Percentiles rank a stretch among this genome's conserved stretches.
phyloP scores from a whole-genome alignment of 2,888 invertebrate species.

The Cyclophora albipunctata region DNA sequence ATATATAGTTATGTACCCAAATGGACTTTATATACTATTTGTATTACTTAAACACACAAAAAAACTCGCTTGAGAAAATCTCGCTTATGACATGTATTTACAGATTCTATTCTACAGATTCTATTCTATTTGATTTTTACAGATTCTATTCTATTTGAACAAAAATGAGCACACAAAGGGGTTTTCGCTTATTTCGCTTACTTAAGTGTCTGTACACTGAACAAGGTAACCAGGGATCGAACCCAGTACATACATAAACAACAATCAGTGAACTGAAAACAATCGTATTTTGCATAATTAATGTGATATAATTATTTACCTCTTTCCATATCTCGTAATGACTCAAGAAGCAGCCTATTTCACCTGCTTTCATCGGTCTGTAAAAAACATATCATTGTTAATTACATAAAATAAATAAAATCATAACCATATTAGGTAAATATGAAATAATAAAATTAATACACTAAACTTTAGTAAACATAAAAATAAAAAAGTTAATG shows the following conservation, averaged over 20 bases:
- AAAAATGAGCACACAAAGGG: no score
- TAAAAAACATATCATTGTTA: constrained; percentile 34
- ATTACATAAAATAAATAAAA: no score
- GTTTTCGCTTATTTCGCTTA: no score
- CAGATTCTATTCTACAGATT: no score
- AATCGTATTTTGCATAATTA: no score
- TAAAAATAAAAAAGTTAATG: neutral
- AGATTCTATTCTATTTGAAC: neutral
- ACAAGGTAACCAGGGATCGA: no score
- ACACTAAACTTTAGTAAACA: neutral
- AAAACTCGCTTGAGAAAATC: neutral
- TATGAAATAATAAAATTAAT: no score
- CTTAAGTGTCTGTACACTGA: no score
- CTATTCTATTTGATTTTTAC: no score
- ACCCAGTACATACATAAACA: no score
- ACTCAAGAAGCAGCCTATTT: constrained; percentile 98
- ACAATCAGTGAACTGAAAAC: no score
- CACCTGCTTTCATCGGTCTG: constrained; percentile 96
- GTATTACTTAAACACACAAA: neutral
- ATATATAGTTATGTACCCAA: neutral
- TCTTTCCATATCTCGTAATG: constrained; percentile 93
- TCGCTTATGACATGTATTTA: neutral
- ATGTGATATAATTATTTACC: constrained; percentile 57
- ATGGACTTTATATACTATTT: neutral
- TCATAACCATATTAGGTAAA: constrained; percentile 2